phyloP scores from a whole-genome alignment of 2,113 vertebrate genomes.

The Genyomyrus donnyi region DNA sequence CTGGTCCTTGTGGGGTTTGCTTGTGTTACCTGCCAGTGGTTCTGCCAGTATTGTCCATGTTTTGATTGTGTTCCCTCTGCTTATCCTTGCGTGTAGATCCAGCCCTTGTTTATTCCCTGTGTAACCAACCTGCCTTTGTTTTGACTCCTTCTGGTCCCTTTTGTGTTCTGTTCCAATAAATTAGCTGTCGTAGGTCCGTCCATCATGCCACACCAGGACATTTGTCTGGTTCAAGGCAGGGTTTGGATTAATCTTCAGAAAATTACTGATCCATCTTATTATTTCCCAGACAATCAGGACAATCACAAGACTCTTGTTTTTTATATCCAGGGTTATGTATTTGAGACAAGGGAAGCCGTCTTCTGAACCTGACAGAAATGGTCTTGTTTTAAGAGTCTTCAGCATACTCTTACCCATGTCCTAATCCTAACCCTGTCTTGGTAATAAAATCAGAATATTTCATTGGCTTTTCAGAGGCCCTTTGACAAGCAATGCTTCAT shows the following conservation, averaged over 20 bases:
- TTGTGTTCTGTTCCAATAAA: neutral
- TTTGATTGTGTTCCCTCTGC: neutral
- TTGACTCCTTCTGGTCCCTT: neutral
- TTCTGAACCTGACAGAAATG: neutral
- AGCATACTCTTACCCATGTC: neutral
- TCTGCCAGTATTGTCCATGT: neutral
- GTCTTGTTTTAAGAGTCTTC: neutral
- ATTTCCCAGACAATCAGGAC: neutral
- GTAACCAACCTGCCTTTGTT: neutral
- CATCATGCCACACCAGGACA: neutral
- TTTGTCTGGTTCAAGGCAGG: neutral
- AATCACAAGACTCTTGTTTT: neutral
- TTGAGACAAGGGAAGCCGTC: neutral
- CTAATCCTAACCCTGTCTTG: neutral
- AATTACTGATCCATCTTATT: neutral
- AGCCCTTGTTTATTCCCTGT: neutral
- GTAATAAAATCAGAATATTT: neutral
- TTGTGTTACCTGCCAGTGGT: neutral
- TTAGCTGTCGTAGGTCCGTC: neutral
- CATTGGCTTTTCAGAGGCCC: neutral
- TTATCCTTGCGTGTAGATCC: neutral
- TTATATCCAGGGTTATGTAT: neutral
- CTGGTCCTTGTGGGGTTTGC: neutral
- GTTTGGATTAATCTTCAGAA: neutral
- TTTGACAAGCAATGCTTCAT: neutral